A percentile compares a stretch with the other conserved stretches of the same genome.
These are phyloP conservation scores for Stenchaetothrips biformis DNA, from an alignment of 2,888 invertebrate species.

Conservation along the genomic window DNA sequence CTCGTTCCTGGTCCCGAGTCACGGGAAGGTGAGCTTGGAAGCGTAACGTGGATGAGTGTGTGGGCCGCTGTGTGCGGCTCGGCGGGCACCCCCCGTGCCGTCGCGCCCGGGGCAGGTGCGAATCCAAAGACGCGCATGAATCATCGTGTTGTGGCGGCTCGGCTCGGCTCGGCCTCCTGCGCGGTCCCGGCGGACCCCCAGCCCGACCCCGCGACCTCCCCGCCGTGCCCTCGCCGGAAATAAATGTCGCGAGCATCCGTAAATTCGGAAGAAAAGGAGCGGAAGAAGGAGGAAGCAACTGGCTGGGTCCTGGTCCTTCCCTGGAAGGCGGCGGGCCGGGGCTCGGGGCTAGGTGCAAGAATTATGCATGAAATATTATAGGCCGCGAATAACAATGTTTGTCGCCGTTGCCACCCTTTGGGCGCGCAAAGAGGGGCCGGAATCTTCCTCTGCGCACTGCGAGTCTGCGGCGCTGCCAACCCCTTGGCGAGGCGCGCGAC, in stretches of 20 bases:
- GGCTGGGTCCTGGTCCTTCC: background rate
- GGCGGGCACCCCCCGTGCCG: too few species aligned
- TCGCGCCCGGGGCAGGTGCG: background rate
- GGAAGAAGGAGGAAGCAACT: background rate
- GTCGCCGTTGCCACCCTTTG: too few species aligned
- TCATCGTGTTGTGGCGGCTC: background rate
- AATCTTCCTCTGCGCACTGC: too few species aligned
- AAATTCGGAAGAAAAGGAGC: constrained; percentile 7
- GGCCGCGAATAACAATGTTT: background rate
- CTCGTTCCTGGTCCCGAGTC: too few species aligned
- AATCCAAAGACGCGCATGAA: background rate
- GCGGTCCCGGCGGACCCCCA: background rate
- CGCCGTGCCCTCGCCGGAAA: background rate
- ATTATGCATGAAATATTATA: constrained; percentile 14
- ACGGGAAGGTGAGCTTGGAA: too few species aligned
- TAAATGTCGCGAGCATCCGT: constrained; percentile 12
- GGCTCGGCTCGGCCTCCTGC: too few species aligned
- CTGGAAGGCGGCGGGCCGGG: background rate
- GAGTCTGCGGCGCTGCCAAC: too few species aligned
- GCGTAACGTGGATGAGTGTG: too few species aligned
- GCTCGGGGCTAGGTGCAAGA: background rate
- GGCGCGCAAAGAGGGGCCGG: too few species aligned
- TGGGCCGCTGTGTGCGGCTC: too few species aligned
- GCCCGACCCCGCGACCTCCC: too few species aligned
- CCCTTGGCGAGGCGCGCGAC: too few species aligned